phyloP scores from a whole-genome alignment of 2,888 invertebrate species.

The Bellardia bayeri region DNA sequence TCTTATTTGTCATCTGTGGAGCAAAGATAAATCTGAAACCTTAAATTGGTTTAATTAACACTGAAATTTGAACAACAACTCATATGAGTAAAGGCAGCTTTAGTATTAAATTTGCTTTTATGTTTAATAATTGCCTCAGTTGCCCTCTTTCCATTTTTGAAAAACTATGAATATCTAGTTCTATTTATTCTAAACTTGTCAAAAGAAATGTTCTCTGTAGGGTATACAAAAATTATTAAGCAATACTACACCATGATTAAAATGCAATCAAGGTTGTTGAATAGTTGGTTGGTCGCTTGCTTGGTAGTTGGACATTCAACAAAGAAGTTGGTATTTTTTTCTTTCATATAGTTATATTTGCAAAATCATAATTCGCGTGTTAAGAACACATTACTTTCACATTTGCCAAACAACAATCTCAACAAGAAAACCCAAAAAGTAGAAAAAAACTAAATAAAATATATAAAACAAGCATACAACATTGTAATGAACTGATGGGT shows the following conservation, averaged over 20 bases:
- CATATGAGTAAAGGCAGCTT: too few relatives aligned
- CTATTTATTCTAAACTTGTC: too few relatives aligned
- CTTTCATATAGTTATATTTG: constrained; percentile 62
- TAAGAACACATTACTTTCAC: constrained; percentile 82
- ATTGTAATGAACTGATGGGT: constrained; percentile 64
- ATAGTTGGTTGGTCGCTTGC: constrained; percentile 36
- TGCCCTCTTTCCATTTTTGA: too few relatives aligned
- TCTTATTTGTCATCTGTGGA: too few relatives aligned
- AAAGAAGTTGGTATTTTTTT: constrained; percentile 39
- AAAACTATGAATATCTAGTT: too few relatives aligned
- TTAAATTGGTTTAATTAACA: too few relatives aligned
- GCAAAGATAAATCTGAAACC: too few relatives aligned
- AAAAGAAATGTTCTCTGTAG: neutral
- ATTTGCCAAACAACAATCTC: constrained; percentile 76
- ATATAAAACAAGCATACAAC: constrained; percentile 51
- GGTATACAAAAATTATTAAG: constrained; percentile 49
- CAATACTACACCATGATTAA: constrained; percentile 69
- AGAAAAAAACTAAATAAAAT: constrained; percentile 17
- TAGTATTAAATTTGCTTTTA: too few relatives aligned
- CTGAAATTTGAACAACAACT: too few relatives aligned
- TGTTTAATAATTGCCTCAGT: too few relatives aligned
- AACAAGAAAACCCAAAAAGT: constrained; percentile 40
- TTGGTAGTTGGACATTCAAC: constrained; percentile 39
- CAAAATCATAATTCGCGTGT: constrained; percentile 82
- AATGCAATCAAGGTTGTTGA: constrained; percentile 73